phyloP scores from a whole-genome alignment of 2,888 invertebrate species.

The Xylophagus ater region DNA sequence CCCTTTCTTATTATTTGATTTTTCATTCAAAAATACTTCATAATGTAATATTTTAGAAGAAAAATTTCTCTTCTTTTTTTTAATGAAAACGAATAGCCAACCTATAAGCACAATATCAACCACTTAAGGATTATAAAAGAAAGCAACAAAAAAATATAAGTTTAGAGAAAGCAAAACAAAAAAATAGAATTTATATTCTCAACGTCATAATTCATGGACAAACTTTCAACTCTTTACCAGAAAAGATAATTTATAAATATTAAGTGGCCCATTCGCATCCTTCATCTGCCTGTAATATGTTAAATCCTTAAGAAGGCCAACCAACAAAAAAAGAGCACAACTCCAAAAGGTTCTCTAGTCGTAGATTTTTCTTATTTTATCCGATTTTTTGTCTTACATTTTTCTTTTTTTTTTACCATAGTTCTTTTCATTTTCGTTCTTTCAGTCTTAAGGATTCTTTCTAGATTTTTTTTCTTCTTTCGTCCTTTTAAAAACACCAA shows the following conservation, averaged over 20 bases:
- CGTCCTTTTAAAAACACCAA: slow-evolving; percentile 14
- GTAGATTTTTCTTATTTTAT: background rate
- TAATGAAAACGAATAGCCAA: no score
- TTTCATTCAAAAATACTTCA: no score
- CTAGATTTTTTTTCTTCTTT: background rate
- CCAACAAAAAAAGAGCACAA: background rate
- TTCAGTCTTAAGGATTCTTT: slow-evolving; percentile 1
- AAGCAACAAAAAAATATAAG: no score
- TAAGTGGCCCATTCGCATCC: slow-evolving; percentile 16
- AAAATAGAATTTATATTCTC: slow-evolving; percentile 15
- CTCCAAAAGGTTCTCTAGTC: background rate
- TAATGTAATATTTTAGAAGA: no score
- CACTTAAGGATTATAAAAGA: slow-evolving; percentile 9
- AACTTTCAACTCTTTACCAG: slow-evolving; percentile 10
- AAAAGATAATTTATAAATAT: slow-evolving; percentile 14
- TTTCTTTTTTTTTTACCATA: no score
- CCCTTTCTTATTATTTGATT: no score
- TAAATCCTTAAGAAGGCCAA: slow-evolving; percentile 5
- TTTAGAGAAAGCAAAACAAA: no score
- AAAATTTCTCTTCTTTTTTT: no score
- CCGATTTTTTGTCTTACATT: no score
- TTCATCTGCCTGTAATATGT: slow-evolving; percentile 14
- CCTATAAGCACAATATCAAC: slow-evolving; percentile 9
- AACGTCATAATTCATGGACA: slow-evolving; percentile 12
- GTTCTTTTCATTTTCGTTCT: no score